Evolutionary conservation across 2,888 invertebrate genomes (phyloP).

Genomic region (Conops quadrifasciatus): DNA sequence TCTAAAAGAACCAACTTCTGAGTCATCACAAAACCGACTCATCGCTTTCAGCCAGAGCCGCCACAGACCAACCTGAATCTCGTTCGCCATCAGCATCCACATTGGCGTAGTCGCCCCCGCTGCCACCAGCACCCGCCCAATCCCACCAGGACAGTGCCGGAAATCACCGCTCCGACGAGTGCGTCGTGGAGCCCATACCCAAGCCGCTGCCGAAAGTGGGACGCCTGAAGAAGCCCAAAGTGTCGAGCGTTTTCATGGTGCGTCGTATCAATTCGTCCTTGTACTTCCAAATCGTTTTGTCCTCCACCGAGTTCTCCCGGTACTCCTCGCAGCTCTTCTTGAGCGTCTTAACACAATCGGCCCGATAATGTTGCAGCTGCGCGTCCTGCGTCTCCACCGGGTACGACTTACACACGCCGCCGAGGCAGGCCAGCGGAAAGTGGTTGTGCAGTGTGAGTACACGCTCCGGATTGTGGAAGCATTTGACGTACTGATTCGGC

Average conservation of each 20-base stretch:
- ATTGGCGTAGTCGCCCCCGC: slow-evolving; percentile 3
- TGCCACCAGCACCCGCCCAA: slow-evolving; percentile 21
- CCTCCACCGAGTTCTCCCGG: slow-evolving; percentile 81
- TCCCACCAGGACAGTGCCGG: slow-evolving; percentile 40
- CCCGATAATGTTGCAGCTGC: slow-evolving; percentile 92
- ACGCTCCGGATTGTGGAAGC: slow-evolving; percentile 91
- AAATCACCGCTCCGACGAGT: slow-evolving; percentile 64
- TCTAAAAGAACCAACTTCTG: slow-evolving; percentile 4
- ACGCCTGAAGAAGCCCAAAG: slow-evolving; percentile 73
- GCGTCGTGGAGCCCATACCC: slow-evolving; percentile 56
- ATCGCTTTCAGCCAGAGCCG: slow-evolving; percentile 16
- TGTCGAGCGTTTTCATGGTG: slow-evolving; percentile 75
- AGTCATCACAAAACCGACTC: slow-evolving; percentile 25
- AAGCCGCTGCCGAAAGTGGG: slow-evolving; percentile 44
- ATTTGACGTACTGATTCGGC: slow-evolving; percentile 92
- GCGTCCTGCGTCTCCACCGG: slow-evolving; percentile 84
- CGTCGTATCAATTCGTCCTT: slow-evolving; percentile 78
- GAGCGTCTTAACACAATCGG: slow-evolving; percentile 88
- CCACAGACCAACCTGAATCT: slow-evolving; percentile 3
- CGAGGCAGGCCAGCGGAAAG: slow-evolving; percentile 88
- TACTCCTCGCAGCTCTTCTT: slow-evolving; percentile 86
- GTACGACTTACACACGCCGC: slow-evolving; percentile 85
- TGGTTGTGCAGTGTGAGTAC: slow-evolving; percentile 92
- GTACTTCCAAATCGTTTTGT: slow-evolving; percentile 88
- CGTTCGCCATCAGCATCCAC: neutral